Evolutionary conservation across 2,888 invertebrate species (phyloP), one percentile per base, ranked within the genome.

Genomic region (Calameuta filiformis): DNA sequence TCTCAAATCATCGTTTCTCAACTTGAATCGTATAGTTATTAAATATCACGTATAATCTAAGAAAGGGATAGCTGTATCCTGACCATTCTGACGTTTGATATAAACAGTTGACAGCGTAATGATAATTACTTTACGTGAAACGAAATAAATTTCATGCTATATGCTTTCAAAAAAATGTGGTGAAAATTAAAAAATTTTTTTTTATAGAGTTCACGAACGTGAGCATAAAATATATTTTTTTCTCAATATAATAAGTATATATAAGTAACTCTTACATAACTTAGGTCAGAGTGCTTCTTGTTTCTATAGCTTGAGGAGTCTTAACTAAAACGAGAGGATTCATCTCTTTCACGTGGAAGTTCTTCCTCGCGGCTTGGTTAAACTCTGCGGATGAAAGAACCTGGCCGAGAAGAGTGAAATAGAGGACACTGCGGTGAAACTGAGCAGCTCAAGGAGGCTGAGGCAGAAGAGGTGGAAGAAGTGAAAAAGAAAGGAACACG

Each of bases 381-480:
- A 56, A 56, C 23, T 56, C 56, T 56, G 56, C 23, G 56, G 56
- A 23, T 56, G 56, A 56, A 56, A 56, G 56, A 56, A 23, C 23
- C 23, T 56, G 56, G 56, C 9, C 23, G 56, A 23, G 9, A 0
- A 56, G 56, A 56, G 56, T 56, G 56, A 56, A 56, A 56, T 56
- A 30, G 30, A 35, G 74, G 74, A 35, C 74, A 31, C 9, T 30
- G 37, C 35, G 74, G 23, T 74, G 74, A 35, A 74, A 74, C n/a
- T n/a, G 30, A 12, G 74, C 34, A 35, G 33, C 31, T 31, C 12
- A 35, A 31, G 74, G 34, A n/a, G 35, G 74, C 12, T 15, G 35
- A 74, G 30, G 34, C 2, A n/a, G 74, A n/a, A 74, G 56, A 56
- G 6, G 23, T 56, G 56, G 56, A 15, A 40, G 40, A 40, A 15